A percentile compares a stretch with the other conserved stretches of the same genome.
Conservation (phyloP, 2,113 vertebrate species). For the Pontoporia blainvillei region DNA sequence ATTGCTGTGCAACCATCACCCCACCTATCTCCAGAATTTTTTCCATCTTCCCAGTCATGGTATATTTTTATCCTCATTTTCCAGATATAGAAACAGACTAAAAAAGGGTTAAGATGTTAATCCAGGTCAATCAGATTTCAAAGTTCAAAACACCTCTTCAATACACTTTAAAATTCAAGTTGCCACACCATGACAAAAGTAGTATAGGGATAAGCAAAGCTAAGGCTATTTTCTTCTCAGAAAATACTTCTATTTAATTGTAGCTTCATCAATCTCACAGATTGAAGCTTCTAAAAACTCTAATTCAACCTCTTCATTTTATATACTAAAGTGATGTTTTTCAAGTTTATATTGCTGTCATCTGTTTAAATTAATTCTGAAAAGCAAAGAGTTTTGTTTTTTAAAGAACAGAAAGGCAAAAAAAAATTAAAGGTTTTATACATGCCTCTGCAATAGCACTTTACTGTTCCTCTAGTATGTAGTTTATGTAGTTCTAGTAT, state of each 20-base stretch:
- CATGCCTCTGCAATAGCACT: background rate
- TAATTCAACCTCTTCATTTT: background rate
- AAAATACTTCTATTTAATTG: background rate
- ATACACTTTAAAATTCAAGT: background rate
- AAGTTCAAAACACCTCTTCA: background rate
- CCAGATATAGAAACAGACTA: background rate
- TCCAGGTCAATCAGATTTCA: background rate
- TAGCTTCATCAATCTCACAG: background rate
- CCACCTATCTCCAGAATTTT: background rate
- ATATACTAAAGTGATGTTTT: background rate
- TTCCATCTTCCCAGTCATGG: background rate
- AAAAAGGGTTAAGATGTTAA: background rate
- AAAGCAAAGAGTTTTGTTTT: background rate
- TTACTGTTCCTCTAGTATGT: background rate
- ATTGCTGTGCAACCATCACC: background rate
- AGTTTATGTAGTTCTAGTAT: too few species aligned
- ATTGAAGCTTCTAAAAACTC: background rate
- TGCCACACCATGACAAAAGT: background rate
- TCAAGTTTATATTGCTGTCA: background rate
- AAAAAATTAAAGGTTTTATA: background rate
- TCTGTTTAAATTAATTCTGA: background rate
- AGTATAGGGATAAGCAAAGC: background rate
- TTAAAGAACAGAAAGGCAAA: constrained; percentile 3
- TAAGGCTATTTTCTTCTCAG: background rate
- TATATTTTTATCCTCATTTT: background rate